These are phyloP conservation scores for Acipenser oxyrinchus DNA, from an alignment of 2,797 vertebrate species.

Conservation along the genomic window DNA sequence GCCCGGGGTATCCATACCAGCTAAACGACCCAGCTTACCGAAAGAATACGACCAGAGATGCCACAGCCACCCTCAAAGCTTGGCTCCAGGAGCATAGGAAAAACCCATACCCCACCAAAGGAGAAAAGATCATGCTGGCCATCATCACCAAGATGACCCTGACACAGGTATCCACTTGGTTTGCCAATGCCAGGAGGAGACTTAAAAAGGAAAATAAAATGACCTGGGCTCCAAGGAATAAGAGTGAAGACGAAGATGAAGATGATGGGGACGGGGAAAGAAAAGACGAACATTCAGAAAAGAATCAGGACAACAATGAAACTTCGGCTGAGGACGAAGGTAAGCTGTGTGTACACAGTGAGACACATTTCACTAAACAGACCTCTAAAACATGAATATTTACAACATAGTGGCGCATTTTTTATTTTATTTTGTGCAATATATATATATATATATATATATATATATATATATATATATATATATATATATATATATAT, in stretches of 20 bases:
- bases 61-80: slow-evolving; percentile 87
- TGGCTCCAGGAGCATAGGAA: slow-evolving; percentile 81
- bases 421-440: no score
- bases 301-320: slow-evolving; percentile 77
- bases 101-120: slow-evolving; percentile 81
- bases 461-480: no score
- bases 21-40: slow-evolving; percentile 96
- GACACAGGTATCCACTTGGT: slow-evolving; percentile 83
- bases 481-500: no score
- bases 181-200: slow-evolving; percentile 75
- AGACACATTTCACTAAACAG: no score
- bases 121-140: slow-evolving; percentile 83
- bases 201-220: slow-evolving; percentile 93
- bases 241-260: slow-evolving; percentile 94
- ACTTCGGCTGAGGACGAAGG: slow-evolving; percentile 94
- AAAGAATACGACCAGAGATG: slow-evolving; percentile 93
- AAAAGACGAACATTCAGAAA: slow-evolving; percentile 69
- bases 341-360: slow-evolving; percentile 36
- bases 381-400: no score
- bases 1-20: slow-evolving; percentile 89
- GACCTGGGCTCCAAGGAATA: slow-evolving; percentile 87
- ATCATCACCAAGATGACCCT: slow-evolving; percentile 86
- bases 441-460: no score
- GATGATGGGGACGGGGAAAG: slow-evolving; percentile 78
- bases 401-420: not conserved